Conservation (phyloP, 1,140 invertebrate genomes). For the Drosophila nigrodunni region DNA sequence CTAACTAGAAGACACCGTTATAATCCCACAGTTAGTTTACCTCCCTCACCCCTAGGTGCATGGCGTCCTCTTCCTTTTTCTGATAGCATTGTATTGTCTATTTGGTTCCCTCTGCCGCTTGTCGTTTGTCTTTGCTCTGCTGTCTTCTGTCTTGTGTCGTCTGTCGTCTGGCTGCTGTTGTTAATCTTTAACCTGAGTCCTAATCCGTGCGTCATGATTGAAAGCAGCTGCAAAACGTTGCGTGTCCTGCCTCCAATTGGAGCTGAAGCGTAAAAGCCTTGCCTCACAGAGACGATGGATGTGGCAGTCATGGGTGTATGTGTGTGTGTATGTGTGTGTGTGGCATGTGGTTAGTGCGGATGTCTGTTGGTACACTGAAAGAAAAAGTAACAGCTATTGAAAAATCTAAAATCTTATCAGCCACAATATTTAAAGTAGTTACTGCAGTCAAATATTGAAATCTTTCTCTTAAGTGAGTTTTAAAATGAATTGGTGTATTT, state of each 20-base stretch:
- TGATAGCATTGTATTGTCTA: not conserved
- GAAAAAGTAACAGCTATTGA: too few relatives aligned
- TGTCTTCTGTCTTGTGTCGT: not conserved
- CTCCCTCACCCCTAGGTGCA: too few relatives aligned
- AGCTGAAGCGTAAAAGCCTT: constrained; percentile 5
- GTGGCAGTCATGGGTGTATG: not conserved
- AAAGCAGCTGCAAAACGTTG: constrained; percentile 71
- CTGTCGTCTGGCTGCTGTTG: constrained; percentile 41
- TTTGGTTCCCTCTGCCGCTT: not conserved
- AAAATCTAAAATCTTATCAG: too few relatives aligned
- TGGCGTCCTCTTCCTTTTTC: too few relatives aligned
- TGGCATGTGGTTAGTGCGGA: not conserved
- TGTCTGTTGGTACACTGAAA: not conserved
- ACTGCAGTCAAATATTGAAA: too few relatives aligned
- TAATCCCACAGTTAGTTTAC: not conserved
- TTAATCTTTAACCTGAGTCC: constrained; percentile 77
- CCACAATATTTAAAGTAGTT: too few relatives aligned
- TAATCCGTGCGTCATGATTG: constrained; percentile 81
- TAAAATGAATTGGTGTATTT: too few relatives aligned
- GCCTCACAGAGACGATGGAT: not conserved
- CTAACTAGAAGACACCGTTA: constrained; percentile 41
- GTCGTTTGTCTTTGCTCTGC: not conserved
- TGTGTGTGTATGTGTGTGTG: too few relatives aligned
- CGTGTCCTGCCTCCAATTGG: constrained; percentile 37
- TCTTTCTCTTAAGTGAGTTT: too few relatives aligned